Evolutionary conservation across 2,797 vertebrate species (phyloP), one percentile per base, ranked within the genome.

Genomic region (Rallus crepitans): DNA sequence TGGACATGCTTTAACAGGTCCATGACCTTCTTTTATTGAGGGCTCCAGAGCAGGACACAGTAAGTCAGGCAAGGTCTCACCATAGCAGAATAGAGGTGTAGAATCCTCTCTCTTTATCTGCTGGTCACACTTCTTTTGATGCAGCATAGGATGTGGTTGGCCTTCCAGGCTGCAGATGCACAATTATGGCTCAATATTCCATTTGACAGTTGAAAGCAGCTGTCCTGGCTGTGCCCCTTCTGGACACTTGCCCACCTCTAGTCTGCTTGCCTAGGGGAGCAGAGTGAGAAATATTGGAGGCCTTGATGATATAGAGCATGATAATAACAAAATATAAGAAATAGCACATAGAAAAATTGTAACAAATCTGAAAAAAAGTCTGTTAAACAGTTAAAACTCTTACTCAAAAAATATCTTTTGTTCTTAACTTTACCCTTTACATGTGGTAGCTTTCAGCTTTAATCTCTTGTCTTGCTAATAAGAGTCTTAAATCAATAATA

Each of bases 201-300:
- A 68, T 64, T 35, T 19, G 50, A n/a, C 75, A 25, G 5, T 2
- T 76, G 30, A 24, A 16, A 42, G 64, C 45, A n/a, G 21, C 15
- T 71, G 11, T 53, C 16, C 20, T 48, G 18, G 15, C 6, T 90
- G 7, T 60, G 21, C 3, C 3, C 3, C 7, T 68, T 15, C 27
- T 31, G 39, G 0, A 4, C 31, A 37, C 16, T 71, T 80, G 12
- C 4, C n/a, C 16, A 42, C 3, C 5, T 5, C 2, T 25, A 39
- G 5, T 4, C 24, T 71, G 11, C 15, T 56, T 78, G 5, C n/a
- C 45, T 53, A 8, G 16, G 33, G 17, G n/a, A 76, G 28, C 1
- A 30, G 50, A 76, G 10, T 28, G 16, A 88, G 53, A 89, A 91
- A 39, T 7, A 53, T 47, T 69, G 17, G 55, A 24, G 19, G 12